These are phyloP conservation scores for Zygaena filipendulae DNA, from an alignment of 2,888 invertebrate species.

Conservation along the genomic window DNA sequence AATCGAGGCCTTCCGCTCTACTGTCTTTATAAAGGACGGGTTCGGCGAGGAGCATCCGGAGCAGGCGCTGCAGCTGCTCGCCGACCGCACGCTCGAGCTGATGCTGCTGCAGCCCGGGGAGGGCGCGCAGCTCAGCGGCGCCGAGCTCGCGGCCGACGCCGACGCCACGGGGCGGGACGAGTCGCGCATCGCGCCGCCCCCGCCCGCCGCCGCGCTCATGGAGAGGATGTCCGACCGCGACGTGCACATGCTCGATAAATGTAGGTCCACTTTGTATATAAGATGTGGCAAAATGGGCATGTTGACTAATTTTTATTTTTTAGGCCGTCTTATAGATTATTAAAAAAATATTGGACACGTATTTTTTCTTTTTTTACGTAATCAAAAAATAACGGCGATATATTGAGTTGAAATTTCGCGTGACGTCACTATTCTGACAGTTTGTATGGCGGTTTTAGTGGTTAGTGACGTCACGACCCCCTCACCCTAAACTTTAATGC, in stretches of 20 bases:
- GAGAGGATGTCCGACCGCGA: slow-evolving; percentile 40
- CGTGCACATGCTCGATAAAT: slow-evolving; percentile 35
- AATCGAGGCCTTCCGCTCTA: not conserved
- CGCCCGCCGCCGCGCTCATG: slow-evolving; percentile 30
- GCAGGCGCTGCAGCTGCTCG: slow-evolving; percentile 25
- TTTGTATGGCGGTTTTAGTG: no score
- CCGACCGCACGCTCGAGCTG: slow-evolving; percentile 37
- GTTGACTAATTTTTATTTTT: no score
- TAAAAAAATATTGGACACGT: no score
- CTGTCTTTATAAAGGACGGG: slow-evolving; percentile 31
- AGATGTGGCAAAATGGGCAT: no score
- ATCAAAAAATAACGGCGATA: no score
- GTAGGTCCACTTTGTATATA: slow-evolving; percentile 21
- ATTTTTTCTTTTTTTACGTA: no score
- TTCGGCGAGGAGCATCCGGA: slow-evolving; percentile 49
- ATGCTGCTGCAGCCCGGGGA: slow-evolving; percentile 32
- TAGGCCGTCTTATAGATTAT: no score
- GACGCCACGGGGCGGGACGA: slow-evolving; percentile 24
- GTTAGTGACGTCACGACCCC: no score
- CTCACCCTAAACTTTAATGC: no score
- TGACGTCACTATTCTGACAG: no score
- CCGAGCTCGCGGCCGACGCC: slow-evolving; percentile 23
- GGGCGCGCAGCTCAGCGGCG: slow-evolving; percentile 25
- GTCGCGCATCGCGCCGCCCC: slow-evolving; percentile 30
- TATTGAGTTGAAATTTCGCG: no score